Evolutionary conservation across 2,113 vertebrate species (phyloP).

Genomic region (Chiloscyllium plagiosum): DNA sequence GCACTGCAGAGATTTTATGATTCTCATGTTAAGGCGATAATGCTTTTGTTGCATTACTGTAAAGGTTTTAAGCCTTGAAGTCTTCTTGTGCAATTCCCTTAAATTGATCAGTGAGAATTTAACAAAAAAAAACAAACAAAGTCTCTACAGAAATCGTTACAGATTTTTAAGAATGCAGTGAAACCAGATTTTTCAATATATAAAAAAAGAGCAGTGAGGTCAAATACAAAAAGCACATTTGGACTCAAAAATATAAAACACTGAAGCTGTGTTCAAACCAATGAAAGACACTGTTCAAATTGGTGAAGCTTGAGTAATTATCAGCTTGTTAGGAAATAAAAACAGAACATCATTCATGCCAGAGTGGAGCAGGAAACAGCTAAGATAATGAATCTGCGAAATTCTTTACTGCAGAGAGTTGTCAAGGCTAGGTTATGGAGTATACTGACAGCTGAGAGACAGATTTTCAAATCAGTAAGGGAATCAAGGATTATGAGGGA

Average conservation of each 20-base stretch:
- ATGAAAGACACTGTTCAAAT: slow-evolving; percentile 28
- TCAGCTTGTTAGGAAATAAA: not conserved
- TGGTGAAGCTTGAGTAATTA: not conserved
- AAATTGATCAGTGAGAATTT: not conserved
- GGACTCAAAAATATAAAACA: not conserved
- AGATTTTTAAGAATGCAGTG: not conserved
- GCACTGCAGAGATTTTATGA: no score
- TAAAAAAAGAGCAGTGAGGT: not conserved
- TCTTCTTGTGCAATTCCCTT: not conserved
- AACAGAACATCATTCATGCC: not conserved
- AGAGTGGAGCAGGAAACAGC: not conserved
- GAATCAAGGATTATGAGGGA: no score
- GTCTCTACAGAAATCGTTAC: not conserved
- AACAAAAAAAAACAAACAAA: not conserved
- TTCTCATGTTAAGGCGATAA: not conserved
- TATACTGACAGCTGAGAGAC: no score
- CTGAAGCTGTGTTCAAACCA: slow-evolving; percentile 15
- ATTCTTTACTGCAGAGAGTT: no score
- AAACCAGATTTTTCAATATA: not conserved
- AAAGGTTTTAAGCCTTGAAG: not conserved
- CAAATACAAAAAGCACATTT: not conserved
- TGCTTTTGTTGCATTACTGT: not conserved
- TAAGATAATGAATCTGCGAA: not conserved
- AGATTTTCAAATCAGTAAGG: no score
- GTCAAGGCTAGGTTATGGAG: no score